Conservation (phyloP, 2,888 invertebrate genomes). For the Penaeus monodon region DNA sequence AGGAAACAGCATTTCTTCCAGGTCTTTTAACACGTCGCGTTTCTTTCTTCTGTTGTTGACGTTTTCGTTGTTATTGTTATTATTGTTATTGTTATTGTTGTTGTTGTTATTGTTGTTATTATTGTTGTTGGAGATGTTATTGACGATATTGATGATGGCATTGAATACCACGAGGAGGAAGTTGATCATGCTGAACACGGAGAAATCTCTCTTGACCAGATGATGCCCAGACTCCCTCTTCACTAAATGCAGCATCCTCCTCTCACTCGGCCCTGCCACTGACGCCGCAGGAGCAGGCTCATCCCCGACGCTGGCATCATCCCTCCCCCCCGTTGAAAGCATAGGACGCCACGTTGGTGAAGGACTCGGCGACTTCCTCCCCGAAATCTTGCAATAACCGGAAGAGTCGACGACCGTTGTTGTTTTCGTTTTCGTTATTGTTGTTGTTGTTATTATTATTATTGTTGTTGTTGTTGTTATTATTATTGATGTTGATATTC, state of each 20-base stretch:
- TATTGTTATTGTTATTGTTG: background rate
- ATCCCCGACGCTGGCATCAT: too few species aligned
- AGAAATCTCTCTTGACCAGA: background rate
- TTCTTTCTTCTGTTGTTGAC: too few species aligned
- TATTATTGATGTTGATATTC: slow-evolving; percentile 47
- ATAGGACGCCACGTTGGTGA: too few species aligned
- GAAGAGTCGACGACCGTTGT: background rate
- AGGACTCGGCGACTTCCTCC: too few species aligned
- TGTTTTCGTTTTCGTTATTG: slow-evolving; percentile 13
- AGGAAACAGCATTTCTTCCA: too few species aligned
- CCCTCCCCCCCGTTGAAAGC: too few species aligned
- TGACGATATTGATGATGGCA: background rate
- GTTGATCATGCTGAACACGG: slow-evolving; percentile 1
- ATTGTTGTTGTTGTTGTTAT: slow-evolving; percentile 48
- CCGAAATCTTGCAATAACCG: too few species aligned
- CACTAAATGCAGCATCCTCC: too few species aligned
- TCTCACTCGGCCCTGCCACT: too few species aligned
- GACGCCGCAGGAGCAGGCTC: too few species aligned
- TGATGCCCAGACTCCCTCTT: background rate
- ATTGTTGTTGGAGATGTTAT: slow-evolving; percentile 17
- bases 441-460: slow-evolving; percentile 44
- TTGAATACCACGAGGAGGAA: slow-evolving; percentile 16
- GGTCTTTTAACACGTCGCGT: too few species aligned
- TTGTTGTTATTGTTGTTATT: slow-evolving; percentile 18
- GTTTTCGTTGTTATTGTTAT: slow-evolving; percentile 1